These are phyloP conservation scores for Tarsius wallacei DNA, from an alignment of 2,797 vertebrate genomes.

Conservation along the genomic window DNA sequence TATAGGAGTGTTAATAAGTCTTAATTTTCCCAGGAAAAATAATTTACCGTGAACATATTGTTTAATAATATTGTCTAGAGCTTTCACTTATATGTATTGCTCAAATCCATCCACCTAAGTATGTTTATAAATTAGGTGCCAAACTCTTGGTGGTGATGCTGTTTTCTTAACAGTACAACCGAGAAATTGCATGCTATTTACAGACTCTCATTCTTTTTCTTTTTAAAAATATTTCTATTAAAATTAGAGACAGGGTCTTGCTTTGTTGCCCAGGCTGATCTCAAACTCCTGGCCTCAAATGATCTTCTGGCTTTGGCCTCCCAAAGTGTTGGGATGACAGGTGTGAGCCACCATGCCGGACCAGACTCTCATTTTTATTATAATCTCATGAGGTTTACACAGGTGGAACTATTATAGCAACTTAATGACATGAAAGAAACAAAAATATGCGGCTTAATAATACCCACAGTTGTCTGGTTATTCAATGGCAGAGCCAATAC, in stretches of 20 bases:
- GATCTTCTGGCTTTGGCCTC: too few species aligned
- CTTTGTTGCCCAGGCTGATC: too few species aligned
- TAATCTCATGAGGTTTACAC: neutral
- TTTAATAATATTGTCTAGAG: slow-evolving; percentile 4
- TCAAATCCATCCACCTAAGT: slow-evolving; percentile 43
- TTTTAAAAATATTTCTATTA: too few species aligned
- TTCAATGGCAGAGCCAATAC: neutral
- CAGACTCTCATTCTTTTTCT: neutral
- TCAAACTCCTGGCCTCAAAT: too few species aligned
- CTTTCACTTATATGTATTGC: neutral
- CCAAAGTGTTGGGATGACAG: too few species aligned
- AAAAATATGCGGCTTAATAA: neutral
- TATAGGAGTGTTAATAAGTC: neutral
- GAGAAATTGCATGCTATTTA: slow-evolving; percentile 24
- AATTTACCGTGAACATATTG: neutral
- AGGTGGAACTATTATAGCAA: slow-evolving; percentile 29
- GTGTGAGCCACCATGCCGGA: too few species aligned
- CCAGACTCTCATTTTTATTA: slow-evolving; percentile 1
- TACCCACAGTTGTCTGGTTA: neutral
- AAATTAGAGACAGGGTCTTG: too few species aligned
- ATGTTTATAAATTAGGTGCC: slow-evolving; percentile 43
- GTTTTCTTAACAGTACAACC: slow-evolving; percentile 9
- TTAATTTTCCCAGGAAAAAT: slow-evolving; percentile 41
- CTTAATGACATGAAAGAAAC: neutral
- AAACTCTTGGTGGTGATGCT: neutral